These are phyloP conservation scores for Sinonovacula constricta DNA, from an alignment of 1,140 invertebrate genomes.

Conservation along the genomic window DNA sequence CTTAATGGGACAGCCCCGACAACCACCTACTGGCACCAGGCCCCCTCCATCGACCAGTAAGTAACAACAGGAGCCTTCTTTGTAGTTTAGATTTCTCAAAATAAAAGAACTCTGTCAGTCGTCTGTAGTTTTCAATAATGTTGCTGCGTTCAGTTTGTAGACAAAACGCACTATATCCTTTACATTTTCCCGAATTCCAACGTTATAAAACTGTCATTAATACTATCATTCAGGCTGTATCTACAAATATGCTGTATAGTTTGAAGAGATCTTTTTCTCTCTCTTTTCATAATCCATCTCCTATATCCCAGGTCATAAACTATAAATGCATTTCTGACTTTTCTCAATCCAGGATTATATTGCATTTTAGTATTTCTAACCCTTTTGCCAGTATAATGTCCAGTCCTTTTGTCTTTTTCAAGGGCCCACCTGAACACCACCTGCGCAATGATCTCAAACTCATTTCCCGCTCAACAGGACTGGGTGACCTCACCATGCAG, in stretches of 20 bases:
- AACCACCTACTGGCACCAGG: not conserved
- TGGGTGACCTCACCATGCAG: slow-evolving; percentile 20
- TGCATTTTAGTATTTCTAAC: not conserved
- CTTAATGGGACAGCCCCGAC: not conserved
- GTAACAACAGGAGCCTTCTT: not conserved
- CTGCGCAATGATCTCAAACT: slow-evolving; percentile 7
- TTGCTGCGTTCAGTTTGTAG: no score
- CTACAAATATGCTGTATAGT: not conserved
- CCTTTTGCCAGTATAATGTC: no score
- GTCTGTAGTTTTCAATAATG: no score
- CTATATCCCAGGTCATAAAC: not conserved
- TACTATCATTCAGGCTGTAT: no score
- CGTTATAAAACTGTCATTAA: no score
- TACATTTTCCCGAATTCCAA: no score
- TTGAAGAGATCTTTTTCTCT: not conserved
- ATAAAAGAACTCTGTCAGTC: not conserved
- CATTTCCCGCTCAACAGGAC: not conserved
- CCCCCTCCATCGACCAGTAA: not conserved
- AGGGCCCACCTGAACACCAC: not conserved
- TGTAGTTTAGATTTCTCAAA: not conserved
- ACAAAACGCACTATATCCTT: no score
- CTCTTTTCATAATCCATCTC: not conserved
- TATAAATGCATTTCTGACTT: no score
- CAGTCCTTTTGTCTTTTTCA: no score
- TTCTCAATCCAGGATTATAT: not conserved